Conservation (phyloP, 2,113 vertebrate species). For the Cynopterus brachyotis region DNA sequence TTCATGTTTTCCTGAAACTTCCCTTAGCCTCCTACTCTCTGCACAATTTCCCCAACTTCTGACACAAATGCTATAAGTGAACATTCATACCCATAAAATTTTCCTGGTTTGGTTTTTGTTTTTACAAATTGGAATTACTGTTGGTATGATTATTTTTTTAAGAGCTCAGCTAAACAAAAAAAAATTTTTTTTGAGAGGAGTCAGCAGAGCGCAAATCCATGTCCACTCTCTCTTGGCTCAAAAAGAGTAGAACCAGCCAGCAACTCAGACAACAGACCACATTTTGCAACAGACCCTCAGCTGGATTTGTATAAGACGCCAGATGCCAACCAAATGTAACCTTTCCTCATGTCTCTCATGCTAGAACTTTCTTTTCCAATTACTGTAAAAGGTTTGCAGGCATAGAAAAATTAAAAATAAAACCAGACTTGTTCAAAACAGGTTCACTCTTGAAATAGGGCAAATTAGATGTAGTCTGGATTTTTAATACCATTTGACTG, state of each 20-base stretch:
- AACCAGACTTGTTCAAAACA: constrained; percentile 42
- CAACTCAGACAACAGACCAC: neutral
- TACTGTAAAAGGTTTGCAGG: constrained; percentile 49
- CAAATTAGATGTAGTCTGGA: constrained; percentile 51
- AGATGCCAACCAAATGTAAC: constrained; percentile 9
- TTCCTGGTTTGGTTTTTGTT: neutral
- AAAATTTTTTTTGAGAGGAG: neutral
- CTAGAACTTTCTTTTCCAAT: constrained; percentile 54
- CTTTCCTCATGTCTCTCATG: neutral
- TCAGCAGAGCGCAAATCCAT: neutral
- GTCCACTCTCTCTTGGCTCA: neutral
- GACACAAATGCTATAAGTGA: neutral
- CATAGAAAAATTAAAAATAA: constrained; percentile 39
- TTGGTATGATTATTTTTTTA: constrained; percentile 5
- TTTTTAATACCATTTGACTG: constrained; percentile 45
- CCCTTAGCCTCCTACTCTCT: neutral
- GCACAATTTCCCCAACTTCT: neutral
- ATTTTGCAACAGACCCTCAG: constrained; percentile 21
- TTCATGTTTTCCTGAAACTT: neutral
- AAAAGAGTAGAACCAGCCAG: neutral
- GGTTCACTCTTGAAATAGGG: constrained; percentile 27
- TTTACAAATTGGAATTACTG: neutral
- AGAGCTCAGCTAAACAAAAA: neutral
- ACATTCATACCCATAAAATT: neutral
- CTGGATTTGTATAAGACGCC: neutral